Conservation (phyloP, 2,888 invertebrate species). For the Acleris cristana region DNA sequence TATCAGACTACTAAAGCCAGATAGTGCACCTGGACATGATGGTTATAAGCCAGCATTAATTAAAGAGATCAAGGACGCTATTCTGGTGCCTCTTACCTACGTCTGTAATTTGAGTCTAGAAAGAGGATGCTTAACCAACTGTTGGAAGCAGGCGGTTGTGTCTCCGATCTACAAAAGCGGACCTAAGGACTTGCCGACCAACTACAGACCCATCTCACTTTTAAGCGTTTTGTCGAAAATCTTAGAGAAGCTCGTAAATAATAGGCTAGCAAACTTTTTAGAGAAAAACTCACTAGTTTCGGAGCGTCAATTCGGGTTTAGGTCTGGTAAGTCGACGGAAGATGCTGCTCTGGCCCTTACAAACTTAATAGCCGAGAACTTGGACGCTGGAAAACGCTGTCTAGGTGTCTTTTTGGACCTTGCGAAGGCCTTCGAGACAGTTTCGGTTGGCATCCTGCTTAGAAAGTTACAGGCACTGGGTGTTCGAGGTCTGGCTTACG, state of each 20-base stretch:
- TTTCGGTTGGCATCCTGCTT: too few species aligned
- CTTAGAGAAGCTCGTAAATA: neutral
- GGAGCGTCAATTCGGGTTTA: neutral
- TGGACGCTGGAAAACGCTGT: too few species aligned
- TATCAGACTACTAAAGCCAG: neutral
- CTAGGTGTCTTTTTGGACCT: too few species aligned
- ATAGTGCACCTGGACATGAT: slow-evolving; percentile 4
- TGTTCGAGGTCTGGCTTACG: too few species aligned
- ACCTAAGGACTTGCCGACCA: neutral
- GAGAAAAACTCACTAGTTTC: neutral
- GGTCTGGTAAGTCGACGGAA: neutral
- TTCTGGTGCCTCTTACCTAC: neutral
- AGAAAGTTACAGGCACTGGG: too few species aligned
- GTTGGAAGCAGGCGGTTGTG: neutral
- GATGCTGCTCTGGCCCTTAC: neutral
- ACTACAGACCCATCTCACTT: neutral
- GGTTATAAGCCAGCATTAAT: neutral
- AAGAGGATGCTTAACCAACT: neutral
- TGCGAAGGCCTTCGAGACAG: too few species aligned
- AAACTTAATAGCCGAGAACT: too few species aligned
- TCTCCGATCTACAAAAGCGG: neutral
- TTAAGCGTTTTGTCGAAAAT: neutral
- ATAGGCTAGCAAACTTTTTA: neutral
- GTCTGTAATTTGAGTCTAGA: neutral
- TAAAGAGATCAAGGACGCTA: neutral